Base-by-base conservation (phyloP, 2,797 vertebrate species). In the Columba guinea region DNA sequence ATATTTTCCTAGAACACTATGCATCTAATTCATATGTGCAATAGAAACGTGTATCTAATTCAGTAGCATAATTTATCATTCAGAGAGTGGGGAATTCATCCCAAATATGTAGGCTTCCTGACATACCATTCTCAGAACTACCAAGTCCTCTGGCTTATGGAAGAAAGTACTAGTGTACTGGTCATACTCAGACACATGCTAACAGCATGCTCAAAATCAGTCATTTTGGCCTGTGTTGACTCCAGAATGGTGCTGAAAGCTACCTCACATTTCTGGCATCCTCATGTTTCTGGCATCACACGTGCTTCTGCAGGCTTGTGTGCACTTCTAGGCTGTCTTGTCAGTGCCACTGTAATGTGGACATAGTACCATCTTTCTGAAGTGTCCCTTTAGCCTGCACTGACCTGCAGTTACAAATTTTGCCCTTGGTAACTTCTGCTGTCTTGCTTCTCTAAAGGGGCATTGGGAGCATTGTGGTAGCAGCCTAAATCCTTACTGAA, bases 101-200 rank as follows among this genome's bases (percentile, higher is more conserved):
- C 82, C 48, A 82, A 12, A 69, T n/a, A 10, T 2, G 27, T 8
- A 27, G 0, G 1, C 9, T 88, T 7, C 75, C 74, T 0, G 0
- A 11, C 35, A 39, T 11, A 4, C 26, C 1, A 1, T 63, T 91
- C 53, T 80, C 39, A 51, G 39, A 87, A n/a, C 53, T 85, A 4
- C 41, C 13, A 39, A 28, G 70, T 44, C 24, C 67, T 24, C 60
- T 77, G 52, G 26, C 35, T 17, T 12, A 5, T 1, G 4, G 17
- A 32, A 35, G 51, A 10, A 82, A 4, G 60, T 35, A 7, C 34
- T 17, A 14, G 15, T 22, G 60, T 53, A 41, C 8, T 39, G 49
- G 1, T 32, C 22, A 3, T 73, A 39, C 51, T 59, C 68, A 46
- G 63, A 16, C 41, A 24, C 0, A 0, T 77, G 82, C 64, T n/a